These are phyloP conservation scores for Heptranchias perlo DNA, from an alignment of 2,113 vertebrate species.

Conservation along the genomic window DNA sequence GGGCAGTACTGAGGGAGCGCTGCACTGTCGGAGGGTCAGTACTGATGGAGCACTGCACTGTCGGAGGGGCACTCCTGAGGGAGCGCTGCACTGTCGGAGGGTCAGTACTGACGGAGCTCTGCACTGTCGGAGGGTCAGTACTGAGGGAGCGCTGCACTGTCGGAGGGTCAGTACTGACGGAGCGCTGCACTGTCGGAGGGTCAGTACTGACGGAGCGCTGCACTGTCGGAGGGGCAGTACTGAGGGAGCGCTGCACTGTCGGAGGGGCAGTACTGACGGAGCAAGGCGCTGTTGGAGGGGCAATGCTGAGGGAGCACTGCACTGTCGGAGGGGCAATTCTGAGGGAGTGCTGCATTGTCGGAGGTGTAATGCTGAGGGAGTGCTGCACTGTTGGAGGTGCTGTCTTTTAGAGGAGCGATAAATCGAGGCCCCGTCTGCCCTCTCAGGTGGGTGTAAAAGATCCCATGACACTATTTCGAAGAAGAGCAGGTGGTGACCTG, in stretches of 20 bases:
- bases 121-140: neutral
- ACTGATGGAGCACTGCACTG: neutral
- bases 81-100: neutral
- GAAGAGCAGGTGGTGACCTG: neutral
- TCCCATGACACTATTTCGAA: neutral
- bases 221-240: neutral
- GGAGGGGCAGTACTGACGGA: neutral
- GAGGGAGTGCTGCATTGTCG: neutral
- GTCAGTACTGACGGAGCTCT: neutral
- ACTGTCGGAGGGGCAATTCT: neutral
- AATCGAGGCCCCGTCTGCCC: neutral
- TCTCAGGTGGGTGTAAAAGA: neutral
- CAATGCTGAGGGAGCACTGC: neutral
- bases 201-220: neutral
- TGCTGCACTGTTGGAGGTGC: neutral
- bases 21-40: neutral
- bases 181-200: neutral
- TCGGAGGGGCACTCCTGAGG: neutral
- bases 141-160: neutral
- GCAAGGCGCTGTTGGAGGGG: neutral
- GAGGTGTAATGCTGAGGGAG: neutral
- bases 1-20: neutral
- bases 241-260: neutral
- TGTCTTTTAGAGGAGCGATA: neutral
- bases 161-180: neutral